Evolutionary conservation across 1,140 invertebrate genomes (phyloP).

Genomic region (Daktulosphaira vitifoliae): DNA sequence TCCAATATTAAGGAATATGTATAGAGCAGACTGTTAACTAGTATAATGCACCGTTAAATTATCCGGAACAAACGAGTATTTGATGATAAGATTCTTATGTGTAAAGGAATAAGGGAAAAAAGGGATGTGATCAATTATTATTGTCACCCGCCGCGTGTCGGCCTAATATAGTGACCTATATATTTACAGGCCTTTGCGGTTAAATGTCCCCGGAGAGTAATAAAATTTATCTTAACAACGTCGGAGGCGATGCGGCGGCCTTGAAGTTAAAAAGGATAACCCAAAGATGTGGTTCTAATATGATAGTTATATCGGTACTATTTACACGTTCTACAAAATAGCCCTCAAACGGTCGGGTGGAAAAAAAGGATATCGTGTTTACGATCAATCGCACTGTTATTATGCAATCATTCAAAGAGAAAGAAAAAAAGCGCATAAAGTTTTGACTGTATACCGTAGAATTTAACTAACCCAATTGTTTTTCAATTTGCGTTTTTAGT

Average conservation of each 20-base stretch:
- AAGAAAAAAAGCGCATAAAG: too few relatives aligned
- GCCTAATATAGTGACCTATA: constrained; percentile 23
- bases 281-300: too few relatives aligned
- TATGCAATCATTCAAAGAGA: too few relatives aligned
- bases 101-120: not conserved
- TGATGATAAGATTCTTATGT: not conserved
- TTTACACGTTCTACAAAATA: not conserved
- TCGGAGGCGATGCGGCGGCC: not conserved
- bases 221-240: too few relatives aligned
- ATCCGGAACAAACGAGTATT: constrained; percentile 11
- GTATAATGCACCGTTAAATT: constrained; percentile 22
- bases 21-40: too few relatives aligned
- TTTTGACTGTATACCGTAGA: too few relatives aligned
- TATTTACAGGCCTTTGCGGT: constrained; percentile 12
- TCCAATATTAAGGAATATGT: too few relatives aligned
- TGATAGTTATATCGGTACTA: too few relatives aligned
- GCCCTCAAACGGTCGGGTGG: not conserved
- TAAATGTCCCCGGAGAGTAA: not conserved
- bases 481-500: too few relatives aligned
- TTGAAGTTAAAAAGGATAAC: constrained; percentile 29
- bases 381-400: not conserved
- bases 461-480: constrained; percentile 6
- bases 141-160: too few relatives aligned
- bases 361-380: not conserved
- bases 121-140: constrained; percentile 8